phyloP scores from a whole-genome alignment of 1,140 invertebrate species.

The Drosophila santomea region DNA sequence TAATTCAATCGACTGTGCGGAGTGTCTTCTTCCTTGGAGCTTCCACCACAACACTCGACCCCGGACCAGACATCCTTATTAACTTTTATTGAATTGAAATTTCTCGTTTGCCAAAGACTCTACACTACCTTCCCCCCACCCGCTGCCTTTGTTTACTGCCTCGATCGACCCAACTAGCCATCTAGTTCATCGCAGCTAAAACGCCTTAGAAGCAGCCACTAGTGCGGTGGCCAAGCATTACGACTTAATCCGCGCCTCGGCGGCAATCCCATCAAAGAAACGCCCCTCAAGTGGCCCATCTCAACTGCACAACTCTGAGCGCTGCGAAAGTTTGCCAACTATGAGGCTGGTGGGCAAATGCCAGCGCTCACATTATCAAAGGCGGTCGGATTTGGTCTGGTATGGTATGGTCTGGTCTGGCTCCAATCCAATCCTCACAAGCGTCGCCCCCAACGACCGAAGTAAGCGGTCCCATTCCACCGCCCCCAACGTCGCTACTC shows the following conservation, averaged over 20 bases:
- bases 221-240: slow-evolving; percentile 31
- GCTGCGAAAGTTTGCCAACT: slow-evolving; percentile 62
- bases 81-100: slow-evolving; percentile 75
- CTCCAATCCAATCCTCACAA: background rate
- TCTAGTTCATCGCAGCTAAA: slow-evolving; percentile 5
- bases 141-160: background rate
- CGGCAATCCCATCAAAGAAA: slow-evolving; percentile 63
- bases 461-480: slow-evolving; percentile 25
- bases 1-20: slow-evolving; percentile 64
- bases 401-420: too few relatives aligned
- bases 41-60: background rate
- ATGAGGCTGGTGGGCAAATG: slow-evolving; percentile 37
- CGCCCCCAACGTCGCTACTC: slow-evolving; percentile 3
- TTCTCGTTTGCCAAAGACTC: slow-evolving; percentile 24
- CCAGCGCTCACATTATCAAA: slow-evolving; percentile 53
- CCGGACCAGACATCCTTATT: slow-evolving; percentile 71
- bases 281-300: slow-evolving; percentile 66
- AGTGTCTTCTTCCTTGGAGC: background rate
- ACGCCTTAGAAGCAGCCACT: slow-evolving; percentile 28
- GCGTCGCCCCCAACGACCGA: slow-evolving; percentile 46
- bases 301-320: slow-evolving; percentile 5
- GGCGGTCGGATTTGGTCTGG: slow-evolving; percentile 2
- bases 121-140: background rate
- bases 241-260: slow-evolving; percentile 20
- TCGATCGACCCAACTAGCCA: slow-evolving; percentile 3